Base-by-base conservation (phyloP, 2,113 vertebrate genomes). In the Leptosomus discolor region DNA sequence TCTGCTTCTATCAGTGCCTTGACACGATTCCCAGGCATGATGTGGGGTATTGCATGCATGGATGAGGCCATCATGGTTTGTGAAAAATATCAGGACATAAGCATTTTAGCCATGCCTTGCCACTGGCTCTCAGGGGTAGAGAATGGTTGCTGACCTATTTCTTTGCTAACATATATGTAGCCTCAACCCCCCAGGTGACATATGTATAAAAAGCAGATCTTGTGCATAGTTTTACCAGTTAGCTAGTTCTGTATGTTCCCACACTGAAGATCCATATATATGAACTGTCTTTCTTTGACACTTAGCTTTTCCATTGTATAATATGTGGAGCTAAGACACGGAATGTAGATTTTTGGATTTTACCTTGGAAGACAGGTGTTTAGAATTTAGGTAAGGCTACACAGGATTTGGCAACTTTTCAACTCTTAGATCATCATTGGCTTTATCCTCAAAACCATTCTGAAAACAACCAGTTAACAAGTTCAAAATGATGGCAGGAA, bases 1-100 rank as follows among this genome's bases (percentile, higher is more conserved):
- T 64, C 23, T 41, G 26, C 34, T 95, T 58, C 7, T 50, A 32
- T 53, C 37, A 36, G 9, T 0, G 0, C 8, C 22, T 17, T 63
- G 30, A 30, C 30, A 46, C 3, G 43, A 37, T 51, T 86, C 48
- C 39, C 27, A 83, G 15, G 14, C 3, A 30, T 14, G 15, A 76
- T 54, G 11, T 15, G 19, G 6, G 3, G 4, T 18, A 36, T 37
- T 29, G 7, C 21, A 64, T 21, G 3, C 54, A 21, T 36, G 34
- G 15, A 27, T 80, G 30, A 70, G 4, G 22, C 22, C 48, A 20
- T 32, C 22, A 23, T 13, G 3, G 20, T 65, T 39, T 77, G 16
- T 5, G 58, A 76, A 86, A 69, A 70, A 45, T 51, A 18, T 3
- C 15, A 60, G 2, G 24, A 53, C 4, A 7, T 30, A 41, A 54